Conservation (phyloP, 2,888 invertebrate species). For the Philereme vetulata region DNA sequence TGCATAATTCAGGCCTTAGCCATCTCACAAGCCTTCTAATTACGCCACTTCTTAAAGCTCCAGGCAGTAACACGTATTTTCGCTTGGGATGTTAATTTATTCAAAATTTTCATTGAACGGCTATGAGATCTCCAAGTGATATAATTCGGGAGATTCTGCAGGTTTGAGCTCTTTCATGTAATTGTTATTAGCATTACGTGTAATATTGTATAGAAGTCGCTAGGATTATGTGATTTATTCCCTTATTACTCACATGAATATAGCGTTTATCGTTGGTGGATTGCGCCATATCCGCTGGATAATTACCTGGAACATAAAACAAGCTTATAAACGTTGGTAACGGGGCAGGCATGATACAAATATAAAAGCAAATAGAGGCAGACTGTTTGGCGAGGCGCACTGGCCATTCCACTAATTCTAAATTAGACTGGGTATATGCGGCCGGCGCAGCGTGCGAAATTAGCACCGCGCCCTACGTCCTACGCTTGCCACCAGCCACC, state of each 20-base stretch:
- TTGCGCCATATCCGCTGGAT: slow-evolving; percentile 35
- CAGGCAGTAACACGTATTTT: slow-evolving; percentile 48
- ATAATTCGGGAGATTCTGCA: slow-evolving; percentile 21
- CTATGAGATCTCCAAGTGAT: slow-evolving; percentile 31
- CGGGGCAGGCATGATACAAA: slow-evolving; percentile 29
- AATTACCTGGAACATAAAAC: slow-evolving; percentile 52
- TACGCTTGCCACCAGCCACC: slow-evolving; percentile 45
- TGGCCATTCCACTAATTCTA: slow-evolving; percentile 56
- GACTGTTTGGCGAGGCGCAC: slow-evolving; percentile 63
- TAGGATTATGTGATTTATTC: not conserved
- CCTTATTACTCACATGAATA: slow-evolving; percentile 15
- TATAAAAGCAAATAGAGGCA: slow-evolving; percentile 45
- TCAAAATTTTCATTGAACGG: slow-evolving; percentile 38
- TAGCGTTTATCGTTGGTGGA: slow-evolving; percentile 13
- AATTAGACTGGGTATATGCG: slow-evolving; percentile 55
- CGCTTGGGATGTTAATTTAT: slow-evolving; percentile 45
- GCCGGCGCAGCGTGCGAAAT: slow-evolving; percentile 42
- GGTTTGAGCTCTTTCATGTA: slow-evolving; percentile 4
- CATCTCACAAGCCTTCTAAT: slow-evolving; percentile 52
- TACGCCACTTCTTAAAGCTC: slow-evolving; percentile 61
- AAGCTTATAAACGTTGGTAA: slow-evolving; percentile 23
- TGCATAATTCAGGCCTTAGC: slow-evolving; percentile 30
- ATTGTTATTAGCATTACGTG: not conserved
- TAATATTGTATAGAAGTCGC: not conserved
- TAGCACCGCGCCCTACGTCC: slow-evolving; percentile 38